A percentile compares a stretch with the other conserved stretches of the same genome.
These are phyloP conservation scores for Tragopan temminckii DNA, from an alignment of 2,797 vertebrate genomes.

Conservation along the genomic window DNA sequence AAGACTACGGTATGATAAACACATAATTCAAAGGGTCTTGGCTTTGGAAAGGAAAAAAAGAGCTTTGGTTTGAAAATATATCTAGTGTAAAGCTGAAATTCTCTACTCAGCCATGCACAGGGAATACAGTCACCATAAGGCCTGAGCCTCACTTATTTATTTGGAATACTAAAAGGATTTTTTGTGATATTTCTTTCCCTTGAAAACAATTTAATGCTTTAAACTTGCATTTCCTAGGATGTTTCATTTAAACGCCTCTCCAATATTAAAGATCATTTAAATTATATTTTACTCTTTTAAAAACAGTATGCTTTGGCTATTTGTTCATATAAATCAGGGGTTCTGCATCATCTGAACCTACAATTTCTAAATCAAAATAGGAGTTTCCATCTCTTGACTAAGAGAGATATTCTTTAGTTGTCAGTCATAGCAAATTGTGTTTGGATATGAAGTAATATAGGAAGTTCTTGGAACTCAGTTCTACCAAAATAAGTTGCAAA, in stretches of 20 bases:
- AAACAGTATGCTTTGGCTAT: background rate
- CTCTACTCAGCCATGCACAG: background rate
- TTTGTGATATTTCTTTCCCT: background rate
- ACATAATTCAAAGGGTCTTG: background rate
- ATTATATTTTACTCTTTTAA: background rate
- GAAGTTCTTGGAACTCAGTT: background rate
- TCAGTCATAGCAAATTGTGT: background rate
- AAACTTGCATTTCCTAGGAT: background rate
- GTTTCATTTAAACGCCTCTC: background rate
- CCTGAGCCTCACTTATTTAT: background rate
- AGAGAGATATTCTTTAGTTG: background rate
- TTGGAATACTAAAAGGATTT: background rate
- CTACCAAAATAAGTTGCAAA: background rate
- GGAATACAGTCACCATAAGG: background rate
- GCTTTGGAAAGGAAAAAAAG: background rate
- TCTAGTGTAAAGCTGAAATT: background rate
- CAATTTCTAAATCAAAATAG: background rate
- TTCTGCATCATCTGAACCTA: background rate
- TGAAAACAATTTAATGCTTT: background rate
- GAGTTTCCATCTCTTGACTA: background rate
- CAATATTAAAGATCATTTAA: background rate
- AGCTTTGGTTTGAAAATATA: background rate
- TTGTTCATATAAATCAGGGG: background rate
- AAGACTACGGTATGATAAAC: background rate
- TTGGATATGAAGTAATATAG: background rate